Evolutionary conservation across 2,797 vertebrate genomes (phyloP).

Genomic region (Acanthopagrus latus): DNA sequence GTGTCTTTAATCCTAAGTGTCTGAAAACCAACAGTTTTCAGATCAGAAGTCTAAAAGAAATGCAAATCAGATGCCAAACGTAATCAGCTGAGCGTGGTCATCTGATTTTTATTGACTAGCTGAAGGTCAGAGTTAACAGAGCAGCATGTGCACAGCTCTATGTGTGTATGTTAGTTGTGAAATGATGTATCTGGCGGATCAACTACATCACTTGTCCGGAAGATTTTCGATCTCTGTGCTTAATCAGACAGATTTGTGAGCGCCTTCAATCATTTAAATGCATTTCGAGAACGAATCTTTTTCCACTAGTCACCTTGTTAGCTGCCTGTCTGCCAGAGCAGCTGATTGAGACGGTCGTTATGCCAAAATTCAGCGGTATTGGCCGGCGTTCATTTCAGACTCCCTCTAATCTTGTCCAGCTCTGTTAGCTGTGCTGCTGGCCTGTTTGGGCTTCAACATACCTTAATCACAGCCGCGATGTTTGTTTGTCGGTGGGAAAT

Average conservation of each 20-base stretch:
- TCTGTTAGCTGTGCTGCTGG: constrained; percentile 48
- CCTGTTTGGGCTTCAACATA: constrained; percentile 55
- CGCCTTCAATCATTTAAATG: constrained; percentile 11
- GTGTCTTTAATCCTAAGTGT: neutral
- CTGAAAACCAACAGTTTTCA: neutral
- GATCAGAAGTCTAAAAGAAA: neutral
- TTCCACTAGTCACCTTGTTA: constrained; percentile 25
- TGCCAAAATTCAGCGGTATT: constrained; percentile 38
- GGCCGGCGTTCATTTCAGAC: constrained; percentile 35
- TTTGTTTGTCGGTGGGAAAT: constrained; percentile 72
- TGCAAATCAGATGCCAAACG: neutral
- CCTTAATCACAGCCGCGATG: constrained; percentile 69
- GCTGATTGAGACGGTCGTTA: constrained; percentile 41
- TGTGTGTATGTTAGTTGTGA: neutral
- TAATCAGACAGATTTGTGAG: constrained; percentile 12
- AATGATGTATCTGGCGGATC: neutral
- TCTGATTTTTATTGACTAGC: neutral
- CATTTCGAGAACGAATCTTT: constrained; percentile 17
- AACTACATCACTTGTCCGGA: neutral
- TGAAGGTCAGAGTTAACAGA: neutral
- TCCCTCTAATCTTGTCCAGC: constrained; percentile 52
- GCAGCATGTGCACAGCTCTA: neutral
- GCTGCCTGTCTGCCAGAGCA: constrained; percentile 42
- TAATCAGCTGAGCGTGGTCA: no score
- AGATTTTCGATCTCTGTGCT: neutral